phyloP scores from a whole-genome alignment of 2,113 vertebrate species.

The Candoia aspera region DNA sequence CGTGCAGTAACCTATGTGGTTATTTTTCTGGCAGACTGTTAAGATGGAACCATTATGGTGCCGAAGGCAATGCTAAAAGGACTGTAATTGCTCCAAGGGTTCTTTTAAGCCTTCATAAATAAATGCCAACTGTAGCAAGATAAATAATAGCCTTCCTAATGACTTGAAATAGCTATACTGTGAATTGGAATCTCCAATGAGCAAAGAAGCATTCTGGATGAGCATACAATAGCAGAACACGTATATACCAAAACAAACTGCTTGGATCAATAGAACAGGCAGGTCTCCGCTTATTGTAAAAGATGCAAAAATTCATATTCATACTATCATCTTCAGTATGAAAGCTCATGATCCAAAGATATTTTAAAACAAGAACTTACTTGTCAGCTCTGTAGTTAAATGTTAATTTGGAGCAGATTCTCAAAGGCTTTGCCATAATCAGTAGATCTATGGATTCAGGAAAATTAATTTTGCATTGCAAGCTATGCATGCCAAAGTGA shows the following conservation, averaged over 20 bases:
- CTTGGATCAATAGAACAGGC: neutral
- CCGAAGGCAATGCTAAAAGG: neutral
- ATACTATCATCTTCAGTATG: neutral
- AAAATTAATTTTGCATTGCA: neutral
- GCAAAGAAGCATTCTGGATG: neutral
- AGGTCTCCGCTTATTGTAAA: conserved; percentile 13
- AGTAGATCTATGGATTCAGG: neutral
- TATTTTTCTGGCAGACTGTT: conserved; percentile 27
- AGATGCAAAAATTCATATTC: conserved; percentile 3
- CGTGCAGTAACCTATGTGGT: neutral
- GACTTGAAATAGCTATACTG: neutral
- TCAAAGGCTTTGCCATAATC: conserved; percentile 11
- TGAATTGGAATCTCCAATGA: conserved; percentile 30
- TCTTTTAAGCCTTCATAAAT: conserved; percentile 15
- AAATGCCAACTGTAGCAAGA: conserved; percentile 24
- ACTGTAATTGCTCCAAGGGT: conserved; percentile 25
- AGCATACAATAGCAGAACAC: neutral
- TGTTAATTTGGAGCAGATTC: conserved; percentile 13
- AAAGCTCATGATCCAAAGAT: neutral
- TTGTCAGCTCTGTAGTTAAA: conserved; percentile 17
- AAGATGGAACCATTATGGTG: neutral
- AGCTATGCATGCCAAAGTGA: neutral
- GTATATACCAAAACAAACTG: conserved; percentile 4
- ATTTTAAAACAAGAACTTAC: conserved; percentile 32
- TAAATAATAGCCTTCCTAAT: conserved; percentile 28